These are phyloP conservation scores for Polyommatus icarus DNA, from an alignment of 2,888 invertebrate species.

Conservation along the genomic window DNA sequence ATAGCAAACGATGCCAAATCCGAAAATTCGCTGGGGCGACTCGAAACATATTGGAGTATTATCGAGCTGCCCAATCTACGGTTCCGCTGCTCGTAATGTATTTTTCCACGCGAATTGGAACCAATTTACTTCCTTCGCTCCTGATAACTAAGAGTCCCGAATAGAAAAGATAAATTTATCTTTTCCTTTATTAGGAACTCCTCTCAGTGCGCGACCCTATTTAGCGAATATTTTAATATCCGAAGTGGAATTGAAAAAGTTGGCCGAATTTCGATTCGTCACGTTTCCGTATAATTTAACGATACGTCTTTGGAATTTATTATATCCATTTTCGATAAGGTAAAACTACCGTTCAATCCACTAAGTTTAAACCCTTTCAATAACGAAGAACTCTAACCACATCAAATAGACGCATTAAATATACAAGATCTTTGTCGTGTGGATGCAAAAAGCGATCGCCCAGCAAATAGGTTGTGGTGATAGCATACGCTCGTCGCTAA, in stretches of 20 bases:
- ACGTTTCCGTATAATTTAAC: conserved; percentile 10
- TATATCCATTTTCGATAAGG: background rate
- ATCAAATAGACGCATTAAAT: background rate
- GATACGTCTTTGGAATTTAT: conserved; percentile 26
- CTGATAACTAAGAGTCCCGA: conserved; percentile 22
- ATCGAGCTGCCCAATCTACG: conserved; percentile 10
- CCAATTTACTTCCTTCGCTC: conserved; percentile 19
- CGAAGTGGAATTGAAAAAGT: conserved; percentile 5
- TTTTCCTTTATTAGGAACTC: background rate
- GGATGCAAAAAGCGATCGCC: background rate
- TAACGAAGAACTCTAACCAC: background rate
- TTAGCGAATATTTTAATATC: conserved; percentile 8
- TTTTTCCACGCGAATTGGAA: conserved; percentile 24
- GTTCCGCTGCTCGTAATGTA: conserved; percentile 22
- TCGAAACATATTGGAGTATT: conserved; percentile 1
- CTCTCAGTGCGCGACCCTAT: background rate
- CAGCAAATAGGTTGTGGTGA: conserved; percentile 32
- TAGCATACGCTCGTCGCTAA: conserved; percentile 40
- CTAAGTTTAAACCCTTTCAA: background rate
- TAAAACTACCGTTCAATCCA: background rate
- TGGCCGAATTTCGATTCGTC: conserved; percentile 10
- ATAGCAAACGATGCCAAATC: conserved; percentile 5
- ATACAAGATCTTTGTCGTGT: background rate
- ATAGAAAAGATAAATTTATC: conserved; percentile 16
- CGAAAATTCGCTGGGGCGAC: background rate